Conservation (phyloP, 2,797 vertebrate genomes). For the Arctocebus calabarensis region DNA sequence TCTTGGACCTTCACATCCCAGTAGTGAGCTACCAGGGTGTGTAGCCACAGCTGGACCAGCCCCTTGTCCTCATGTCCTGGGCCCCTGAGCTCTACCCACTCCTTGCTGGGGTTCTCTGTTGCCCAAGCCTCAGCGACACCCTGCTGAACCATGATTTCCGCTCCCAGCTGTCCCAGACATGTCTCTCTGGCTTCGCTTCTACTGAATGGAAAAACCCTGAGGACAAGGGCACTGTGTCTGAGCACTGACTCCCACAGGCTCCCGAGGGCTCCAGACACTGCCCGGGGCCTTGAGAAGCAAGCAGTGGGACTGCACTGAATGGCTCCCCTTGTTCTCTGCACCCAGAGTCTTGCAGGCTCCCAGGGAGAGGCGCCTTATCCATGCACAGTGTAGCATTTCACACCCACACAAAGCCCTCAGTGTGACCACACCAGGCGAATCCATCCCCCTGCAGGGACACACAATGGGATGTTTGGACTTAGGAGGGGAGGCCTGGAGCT, state of each 20-base stretch:
- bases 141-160: background rate
- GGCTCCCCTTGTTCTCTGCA: background rate
- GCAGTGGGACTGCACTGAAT: background rate
- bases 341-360: background rate
- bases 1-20: background rate
- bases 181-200: background rate
- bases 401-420: accelerated
- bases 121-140: background rate
- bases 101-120: too few species aligned
- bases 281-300: background rate
- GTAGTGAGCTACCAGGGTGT: accelerated
- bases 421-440: background rate
- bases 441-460: background rate
- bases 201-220: constrained; percentile 62
- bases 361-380: background rate
- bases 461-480: accelerated
- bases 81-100: background rate
- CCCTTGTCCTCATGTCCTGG: accelerated
- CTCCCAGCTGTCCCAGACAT: background rate
- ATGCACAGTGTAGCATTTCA: background rate
- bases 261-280: background rate
- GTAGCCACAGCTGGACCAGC: accelerated
- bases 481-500: accelerated
- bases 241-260: accelerated
- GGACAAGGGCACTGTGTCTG: background rate